Conservation (phyloP, 1,140 invertebrate species). For the Manduca sexta region DNA sequence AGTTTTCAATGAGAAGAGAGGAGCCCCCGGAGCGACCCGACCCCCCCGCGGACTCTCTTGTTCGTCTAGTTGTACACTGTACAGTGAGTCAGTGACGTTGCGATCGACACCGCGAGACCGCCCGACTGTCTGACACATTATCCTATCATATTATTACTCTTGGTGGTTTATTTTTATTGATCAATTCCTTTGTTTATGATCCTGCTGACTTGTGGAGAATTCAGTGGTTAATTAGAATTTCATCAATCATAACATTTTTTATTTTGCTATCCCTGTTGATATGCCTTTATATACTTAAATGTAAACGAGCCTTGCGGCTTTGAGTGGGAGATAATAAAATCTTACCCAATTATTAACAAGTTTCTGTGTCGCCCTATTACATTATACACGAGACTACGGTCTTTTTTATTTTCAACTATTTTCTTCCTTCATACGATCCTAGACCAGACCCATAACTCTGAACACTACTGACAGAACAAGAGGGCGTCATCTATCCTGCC, state of each 20-base stretch:
- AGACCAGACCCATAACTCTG: too few relatives aligned
- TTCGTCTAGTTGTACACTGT: constrained; percentile 34
- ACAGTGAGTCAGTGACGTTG: constrained; percentile 3
- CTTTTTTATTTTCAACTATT: background rate
- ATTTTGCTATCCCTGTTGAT: constrained; percentile 68
- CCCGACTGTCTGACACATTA: constrained; percentile 17
- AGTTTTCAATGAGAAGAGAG: constrained; percentile 65
- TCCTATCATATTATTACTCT: constrained; percentile 31
- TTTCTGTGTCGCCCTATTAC: constrained; percentile 46
- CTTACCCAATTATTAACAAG: constrained; percentile 61
- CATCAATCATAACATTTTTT: constrained; percentile 69
- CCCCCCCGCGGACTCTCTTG: constrained; percentile 47
- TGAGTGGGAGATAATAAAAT: constrained; percentile 54
- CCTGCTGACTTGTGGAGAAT: constrained; percentile 67
- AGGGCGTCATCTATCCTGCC: too few relatives aligned
- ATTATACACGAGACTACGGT: constrained; percentile 12
- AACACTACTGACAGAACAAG: too few relatives aligned
- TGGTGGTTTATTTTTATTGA: constrained; percentile 56
- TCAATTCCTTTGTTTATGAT: constrained; percentile 69
- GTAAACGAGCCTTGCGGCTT: constrained; percentile 22
- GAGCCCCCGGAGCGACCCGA: constrained; percentile 49
- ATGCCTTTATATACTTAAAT: constrained; percentile 55
- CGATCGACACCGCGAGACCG: constrained; percentile 18
- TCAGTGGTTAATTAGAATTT: constrained; percentile 71
- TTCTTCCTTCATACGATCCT: too few relatives aligned